Conservation (phyloP, 2,113 vertebrate species). For the Tichodroma muraria region DNA sequence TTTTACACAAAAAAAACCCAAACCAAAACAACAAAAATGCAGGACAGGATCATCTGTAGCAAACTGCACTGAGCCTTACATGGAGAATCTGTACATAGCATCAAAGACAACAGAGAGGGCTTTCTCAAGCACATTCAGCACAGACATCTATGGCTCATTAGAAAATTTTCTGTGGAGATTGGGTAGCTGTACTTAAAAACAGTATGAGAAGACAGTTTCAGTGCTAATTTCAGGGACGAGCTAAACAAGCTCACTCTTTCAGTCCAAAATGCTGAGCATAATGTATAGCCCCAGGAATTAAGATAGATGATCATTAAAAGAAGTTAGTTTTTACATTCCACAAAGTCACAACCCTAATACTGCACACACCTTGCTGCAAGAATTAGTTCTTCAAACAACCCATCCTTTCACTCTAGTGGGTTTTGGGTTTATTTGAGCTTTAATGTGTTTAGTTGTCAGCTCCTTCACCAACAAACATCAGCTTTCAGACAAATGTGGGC, state of each 20-base stretch:
- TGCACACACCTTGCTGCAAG: background rate
- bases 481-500: background rate
- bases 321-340: background rate
- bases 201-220: background rate
- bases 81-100: fast-evolving
- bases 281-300: background rate
- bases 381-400: background rate
- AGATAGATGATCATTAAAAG: background rate
- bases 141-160: no score
- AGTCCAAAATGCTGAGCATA: background rate
- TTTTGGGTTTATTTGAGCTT: background rate
- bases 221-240: background rate
- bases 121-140: background rate
- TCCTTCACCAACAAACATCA: background rate
- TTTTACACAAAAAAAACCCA: background rate
- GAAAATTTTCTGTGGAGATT: no score
- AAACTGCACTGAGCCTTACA: background rate
- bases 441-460: background rate
- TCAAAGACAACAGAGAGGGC: background rate
- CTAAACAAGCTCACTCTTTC: background rate
- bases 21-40: background rate
- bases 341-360: background rate
- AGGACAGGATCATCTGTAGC: background rate
- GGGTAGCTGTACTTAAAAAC: no score
- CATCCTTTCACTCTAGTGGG: background rate